Percentiles rank a stretch among this genome's conserved stretches.
Conservation (phyloP, 2,888 invertebrate genomes). For the Alsophila aescularia region DNA sequence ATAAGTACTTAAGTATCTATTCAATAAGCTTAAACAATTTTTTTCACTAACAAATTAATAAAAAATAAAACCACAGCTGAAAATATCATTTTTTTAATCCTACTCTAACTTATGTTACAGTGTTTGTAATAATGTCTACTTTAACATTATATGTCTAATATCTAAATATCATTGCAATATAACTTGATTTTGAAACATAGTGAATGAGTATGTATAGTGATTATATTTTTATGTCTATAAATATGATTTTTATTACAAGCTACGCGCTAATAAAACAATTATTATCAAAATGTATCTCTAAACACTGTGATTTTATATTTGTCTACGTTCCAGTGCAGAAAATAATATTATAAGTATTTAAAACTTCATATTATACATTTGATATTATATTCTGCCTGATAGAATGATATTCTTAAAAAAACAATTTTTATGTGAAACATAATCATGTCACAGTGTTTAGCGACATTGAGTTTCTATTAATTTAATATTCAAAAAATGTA, state of each 20-base stretch:
- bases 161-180: constrained; percentile 29
- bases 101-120: constrained; percentile 42
- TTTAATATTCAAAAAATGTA: too few relatives aligned
- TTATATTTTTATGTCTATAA: constrained; percentile 1
- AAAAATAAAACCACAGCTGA: constrained; percentile 42
- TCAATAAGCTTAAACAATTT: constrained; percentile 52
- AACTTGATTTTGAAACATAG: constrained; percentile 24
- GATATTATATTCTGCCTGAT: too few relatives aligned
- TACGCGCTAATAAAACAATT: not conserved
- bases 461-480: too few relatives aligned
- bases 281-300: not conserved
- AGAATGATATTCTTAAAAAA: too few relatives aligned
- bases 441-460: too few relatives aligned
- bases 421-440: too few relatives aligned
- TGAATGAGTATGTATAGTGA: constrained; percentile 49
- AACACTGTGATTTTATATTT: too few relatives aligned
- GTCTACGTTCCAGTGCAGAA: too few relatives aligned
- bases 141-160: constrained; percentile 26
- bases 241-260: not conserved
- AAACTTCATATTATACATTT: too few relatives aligned
- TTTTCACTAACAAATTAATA: constrained; percentile 42
- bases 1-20: constrained; percentile 1
- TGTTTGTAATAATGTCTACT: constrained; percentile 9
- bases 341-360: too few relatives aligned
- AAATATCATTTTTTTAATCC: constrained; percentile 43